A percentile compares a stretch with the other conserved stretches of the same genome.
Evolutionary conservation across 2,888 invertebrate genomes (phyloP).

Genomic region (Conistra vaccinii): DNA sequence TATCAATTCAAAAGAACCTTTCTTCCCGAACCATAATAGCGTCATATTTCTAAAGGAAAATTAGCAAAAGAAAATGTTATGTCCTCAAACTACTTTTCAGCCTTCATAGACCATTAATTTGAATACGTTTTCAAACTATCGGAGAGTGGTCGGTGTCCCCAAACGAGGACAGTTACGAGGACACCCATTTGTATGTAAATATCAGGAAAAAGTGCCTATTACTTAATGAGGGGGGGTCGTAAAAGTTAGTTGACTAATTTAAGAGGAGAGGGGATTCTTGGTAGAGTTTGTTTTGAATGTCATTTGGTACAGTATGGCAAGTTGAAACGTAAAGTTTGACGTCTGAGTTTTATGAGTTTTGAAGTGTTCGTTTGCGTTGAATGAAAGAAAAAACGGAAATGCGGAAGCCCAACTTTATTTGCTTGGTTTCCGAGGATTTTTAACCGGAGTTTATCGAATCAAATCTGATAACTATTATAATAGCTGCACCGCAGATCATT

Average conservation of each 20-base stretch:
- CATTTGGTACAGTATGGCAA: conserved; percentile 19
- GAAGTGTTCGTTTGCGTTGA: conserved; percentile 16
- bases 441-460: background rate
- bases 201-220: conserved; percentile 51
- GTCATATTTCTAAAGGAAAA: conserved; percentile 53
- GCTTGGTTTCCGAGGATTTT: background rate
- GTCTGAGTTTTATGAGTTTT: conserved; percentile 31
- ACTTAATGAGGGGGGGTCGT: conserved; percentile 47
- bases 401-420: background rate
- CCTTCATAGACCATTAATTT: conserved; percentile 46
- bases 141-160: conserved; percentile 17
- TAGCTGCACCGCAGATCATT: no score
- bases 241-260: conserved; percentile 58
- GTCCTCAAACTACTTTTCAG: conserved; percentile 38
- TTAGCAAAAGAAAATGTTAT: conserved; percentile 46
- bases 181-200: conserved; percentile 61
- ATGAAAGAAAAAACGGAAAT: conserved; percentile 17
- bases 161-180: conserved; percentile 38
- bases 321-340: conserved; percentile 27
- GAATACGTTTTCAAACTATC: conserved; percentile 53
- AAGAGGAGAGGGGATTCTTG: conserved; percentile 1
- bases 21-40: conserved; percentile 31
- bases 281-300: conserved; percentile 41
- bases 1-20: conserved; percentile 35
- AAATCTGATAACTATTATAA: no score